Conservation (phyloP, 2,113 vertebrate genomes). For the Nipponia nippon region DNA sequence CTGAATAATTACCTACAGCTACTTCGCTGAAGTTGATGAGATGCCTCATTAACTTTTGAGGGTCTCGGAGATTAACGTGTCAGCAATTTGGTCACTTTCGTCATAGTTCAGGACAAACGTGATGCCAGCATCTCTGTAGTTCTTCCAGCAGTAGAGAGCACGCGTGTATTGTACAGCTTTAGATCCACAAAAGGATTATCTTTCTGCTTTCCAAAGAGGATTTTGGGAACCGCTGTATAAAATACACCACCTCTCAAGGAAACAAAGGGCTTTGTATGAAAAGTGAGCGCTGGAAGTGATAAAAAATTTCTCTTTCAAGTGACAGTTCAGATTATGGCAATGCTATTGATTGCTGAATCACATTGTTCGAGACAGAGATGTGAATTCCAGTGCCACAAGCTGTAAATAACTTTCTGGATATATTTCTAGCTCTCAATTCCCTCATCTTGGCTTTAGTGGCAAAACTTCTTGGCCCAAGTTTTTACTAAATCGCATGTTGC, state of each 20-base stretch:
- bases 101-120: accelerated
- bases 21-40: not conserved
- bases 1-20: not conserved
- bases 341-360: not conserved
- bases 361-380: not conserved
- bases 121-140: not conserved
- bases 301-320: not conserved
- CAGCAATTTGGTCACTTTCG: not conserved
- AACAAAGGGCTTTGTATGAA: not conserved
- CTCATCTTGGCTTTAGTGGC: not conserved
- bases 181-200: not conserved
- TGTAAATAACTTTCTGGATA: not conserved
- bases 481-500: not conserved
- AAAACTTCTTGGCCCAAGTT: not conserved
- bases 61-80: not conserved
- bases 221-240: not conserved
- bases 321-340: not conserved
- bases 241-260: not conserved
- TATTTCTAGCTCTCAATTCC: not conserved
- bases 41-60: not conserved
- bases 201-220: not conserved
- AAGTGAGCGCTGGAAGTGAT: not conserved
- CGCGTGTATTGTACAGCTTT: accelerated
- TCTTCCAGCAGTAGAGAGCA: not conserved
- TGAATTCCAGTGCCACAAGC: not conserved